Evolutionary conservation across 2,888 invertebrate genomes (phyloP), one percentile per base, ranked within the genome.

Genomic region (Meteorus colon): DNA sequence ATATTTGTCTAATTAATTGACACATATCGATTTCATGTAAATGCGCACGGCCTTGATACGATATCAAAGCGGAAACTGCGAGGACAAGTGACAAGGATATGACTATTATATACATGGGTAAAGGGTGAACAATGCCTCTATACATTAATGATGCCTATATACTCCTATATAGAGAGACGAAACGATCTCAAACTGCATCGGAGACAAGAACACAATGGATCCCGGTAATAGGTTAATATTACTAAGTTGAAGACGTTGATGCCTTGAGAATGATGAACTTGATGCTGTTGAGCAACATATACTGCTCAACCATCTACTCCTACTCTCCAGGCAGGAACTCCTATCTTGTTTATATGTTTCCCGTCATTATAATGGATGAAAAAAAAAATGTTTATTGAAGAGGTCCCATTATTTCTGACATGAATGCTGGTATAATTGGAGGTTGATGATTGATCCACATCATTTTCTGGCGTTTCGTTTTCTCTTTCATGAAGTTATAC

Each of bases 211-310:
- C 74, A 81, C 81, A 81, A 81, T 81, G 41, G 73, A 37, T 71
- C 48, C 71, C 74, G 78, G 77, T 79, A 81, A 79, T 80, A 78
- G 81, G 80, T 80, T 81, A 80, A 81, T 81, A 79, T 80, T 79
- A 77, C 67, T 72, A 73, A 76, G 66, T 67, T 75, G 60, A 59
- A 71, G 66, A 68, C 62, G 31, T 41, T 41, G 41, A 24, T 62
- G 29, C 41, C 29, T 29, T 51, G 71, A 70, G 45, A 66, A 60
- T 55, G 59, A 45, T 63, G 62, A 63, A 70, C 51, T 75, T 70
- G 31, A 31, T 19, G 63, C 10, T 65, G 37, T n/a, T 65, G 19
- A n/a, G 41, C 12, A 41, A 41, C 12, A 29, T 51, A 41, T 68
- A 37, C 41, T 45, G 12, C 24, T 37, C 41, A 60, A 65, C 31